phyloP scores from a whole-genome alignment of 1,140 invertebrate genomes.

The Papilio glaucus region DNA sequence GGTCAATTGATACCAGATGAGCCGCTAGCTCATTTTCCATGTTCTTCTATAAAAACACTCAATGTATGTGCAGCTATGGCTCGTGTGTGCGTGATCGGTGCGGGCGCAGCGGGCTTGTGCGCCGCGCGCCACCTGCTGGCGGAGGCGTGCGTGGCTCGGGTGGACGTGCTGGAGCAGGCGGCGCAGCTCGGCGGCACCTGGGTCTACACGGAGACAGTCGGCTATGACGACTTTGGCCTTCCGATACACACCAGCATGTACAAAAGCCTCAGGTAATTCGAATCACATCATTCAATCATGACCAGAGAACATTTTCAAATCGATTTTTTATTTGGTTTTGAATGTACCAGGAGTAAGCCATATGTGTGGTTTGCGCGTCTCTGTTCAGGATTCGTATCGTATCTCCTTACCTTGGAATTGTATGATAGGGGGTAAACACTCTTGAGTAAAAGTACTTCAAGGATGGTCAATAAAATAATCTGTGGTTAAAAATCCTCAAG shows the following conservation, averaged over 20 bases:
- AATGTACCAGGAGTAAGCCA: no score
- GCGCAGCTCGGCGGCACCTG: conserved; percentile 93
- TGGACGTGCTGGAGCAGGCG: conserved; percentile 91
- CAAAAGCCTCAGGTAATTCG: conserved; percentile 89
- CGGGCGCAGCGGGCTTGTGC: conserved; percentile 90
- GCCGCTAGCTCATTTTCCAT: no score
- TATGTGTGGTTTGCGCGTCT: no score
- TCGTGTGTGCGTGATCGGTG: conserved; percentile 89
- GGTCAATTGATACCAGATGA: no score
- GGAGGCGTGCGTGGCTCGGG: conserved; percentile 85
- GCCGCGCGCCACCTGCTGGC: conserved; percentile 85
- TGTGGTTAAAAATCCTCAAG: no score
- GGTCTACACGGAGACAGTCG: conserved; percentile 90
- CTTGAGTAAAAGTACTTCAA: no score
- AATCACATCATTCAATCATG: background rate
- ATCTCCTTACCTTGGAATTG: no score
- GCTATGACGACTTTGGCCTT: conserved; percentile 88
- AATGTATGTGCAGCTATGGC: conserved; percentile 56
- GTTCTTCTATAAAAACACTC: no score
- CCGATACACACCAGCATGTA: conserved; percentile 96
- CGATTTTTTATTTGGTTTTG: no score
- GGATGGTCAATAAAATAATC: no score
- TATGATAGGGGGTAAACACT: no score
- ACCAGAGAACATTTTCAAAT: background rate
- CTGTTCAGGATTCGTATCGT: no score